Evolutionary conservation across 2,888 invertebrate species (phyloP).

Genomic region (Limnephilus marmoratus): DNA sequence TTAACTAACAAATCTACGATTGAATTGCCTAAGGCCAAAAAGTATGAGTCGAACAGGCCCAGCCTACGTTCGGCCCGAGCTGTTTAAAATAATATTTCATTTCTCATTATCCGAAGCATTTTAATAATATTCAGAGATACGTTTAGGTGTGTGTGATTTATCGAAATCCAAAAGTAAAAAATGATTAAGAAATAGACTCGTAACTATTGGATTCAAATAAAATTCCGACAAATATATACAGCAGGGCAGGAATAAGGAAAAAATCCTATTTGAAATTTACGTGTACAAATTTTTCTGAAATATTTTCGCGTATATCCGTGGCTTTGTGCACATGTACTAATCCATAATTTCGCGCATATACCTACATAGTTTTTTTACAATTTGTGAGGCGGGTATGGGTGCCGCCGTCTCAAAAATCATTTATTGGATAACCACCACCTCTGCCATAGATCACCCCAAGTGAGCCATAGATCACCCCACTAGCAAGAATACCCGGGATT

Average conservation of each 20-base stretch:
- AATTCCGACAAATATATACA: neutral
- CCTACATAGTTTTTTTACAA: too few relatives aligned
- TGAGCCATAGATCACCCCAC: too few relatives aligned
- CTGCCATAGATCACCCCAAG: too few relatives aligned
- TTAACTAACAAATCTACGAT: constrained; percentile 31
- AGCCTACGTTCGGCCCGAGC: neutral
- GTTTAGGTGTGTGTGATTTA: constrained; percentile 41
- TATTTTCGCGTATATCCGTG: too few relatives aligned
- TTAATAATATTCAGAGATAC: constrained; percentile 42
- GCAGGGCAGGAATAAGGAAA: constrained; percentile 15
- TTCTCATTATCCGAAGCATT: constrained; percentile 48
- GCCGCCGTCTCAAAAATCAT: too few relatives aligned
- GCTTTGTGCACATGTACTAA: too few relatives aligned
- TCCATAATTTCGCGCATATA: too few relatives aligned
- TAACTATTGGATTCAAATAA: constrained; percentile 19
- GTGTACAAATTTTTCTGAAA: too few relatives aligned
- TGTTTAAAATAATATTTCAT: constrained; percentile 49
- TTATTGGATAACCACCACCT: too few relatives aligned
- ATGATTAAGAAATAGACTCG: constrained; percentile 42
- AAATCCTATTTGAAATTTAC: neutral
- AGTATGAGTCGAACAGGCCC: too few relatives aligned
- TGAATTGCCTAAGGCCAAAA: neutral
- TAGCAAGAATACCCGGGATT: too few relatives aligned
- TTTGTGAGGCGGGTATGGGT: too few relatives aligned
- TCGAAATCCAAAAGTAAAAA: constrained; percentile 35